phyloP scores from a whole-genome alignment of 2,113 vertebrate genomes.

The Xiphophorus couchianus region DNA sequence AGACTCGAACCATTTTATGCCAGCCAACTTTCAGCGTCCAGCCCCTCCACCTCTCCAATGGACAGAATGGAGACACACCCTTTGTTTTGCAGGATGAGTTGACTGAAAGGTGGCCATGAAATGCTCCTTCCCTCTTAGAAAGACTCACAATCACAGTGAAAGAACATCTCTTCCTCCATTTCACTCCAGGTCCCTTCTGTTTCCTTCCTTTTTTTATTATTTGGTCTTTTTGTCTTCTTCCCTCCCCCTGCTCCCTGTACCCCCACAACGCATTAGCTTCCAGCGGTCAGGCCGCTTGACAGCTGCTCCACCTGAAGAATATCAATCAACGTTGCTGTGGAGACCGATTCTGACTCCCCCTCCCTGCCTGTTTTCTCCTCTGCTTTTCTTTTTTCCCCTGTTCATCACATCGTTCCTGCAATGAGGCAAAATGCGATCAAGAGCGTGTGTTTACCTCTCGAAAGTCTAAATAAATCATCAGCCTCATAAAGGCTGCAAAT shows the following conservation, averaged over 20 bases:
- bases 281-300: constrained; percentile 80
- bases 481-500: constrained; percentile 19
- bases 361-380: constrained; percentile 20
- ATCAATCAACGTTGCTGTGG: constrained; percentile 87
- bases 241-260: not conserved
- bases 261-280: constrained; percentile 77
- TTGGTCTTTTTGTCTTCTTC: constrained; percentile 48
- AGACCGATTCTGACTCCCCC: constrained; percentile 72
- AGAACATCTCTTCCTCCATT: not conserved
- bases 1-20: too few species aligned
- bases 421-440: constrained; percentile 5
- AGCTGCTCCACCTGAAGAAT: constrained; percentile 86
- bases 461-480: constrained; percentile 29
- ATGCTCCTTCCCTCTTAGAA: too few species aligned
- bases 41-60: too few species aligned
- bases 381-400: not conserved
- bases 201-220: constrained; percentile 29
- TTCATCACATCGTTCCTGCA: not conserved
- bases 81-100: too few species aligned
- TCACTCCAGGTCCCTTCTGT: constrained; percentile 26
- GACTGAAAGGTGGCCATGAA: too few species aligned
- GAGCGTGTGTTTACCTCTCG: constrained; percentile 34
- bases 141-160: too few species aligned
- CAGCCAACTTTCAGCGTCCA: too few species aligned
- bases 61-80: too few species aligned